phyloP scores from a whole-genome alignment of 2,797 vertebrate genomes.

The Salmo trutta region DNA sequence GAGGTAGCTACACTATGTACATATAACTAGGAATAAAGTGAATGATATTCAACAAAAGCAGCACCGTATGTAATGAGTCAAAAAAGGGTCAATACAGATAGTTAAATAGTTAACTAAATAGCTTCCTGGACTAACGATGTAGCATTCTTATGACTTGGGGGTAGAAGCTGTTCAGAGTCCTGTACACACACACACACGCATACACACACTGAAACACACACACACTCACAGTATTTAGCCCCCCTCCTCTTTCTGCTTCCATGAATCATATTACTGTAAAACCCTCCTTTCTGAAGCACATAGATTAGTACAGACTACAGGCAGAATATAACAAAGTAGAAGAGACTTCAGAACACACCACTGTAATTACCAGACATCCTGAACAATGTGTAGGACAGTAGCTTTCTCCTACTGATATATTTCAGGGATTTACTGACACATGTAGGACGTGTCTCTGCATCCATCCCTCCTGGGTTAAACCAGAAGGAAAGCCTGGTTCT shows the following conservation, averaged over 20 bases:
- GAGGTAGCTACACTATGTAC: no score
- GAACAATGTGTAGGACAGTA: neutral
- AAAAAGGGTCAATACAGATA: no score
- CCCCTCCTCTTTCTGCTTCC: neutral
- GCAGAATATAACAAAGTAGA: neutral
- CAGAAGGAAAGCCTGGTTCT: slow-evolving; percentile 10
- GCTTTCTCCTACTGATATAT: no score
- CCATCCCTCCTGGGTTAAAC: slow-evolving; percentile 13
- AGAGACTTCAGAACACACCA: slow-evolving; percentile 6
- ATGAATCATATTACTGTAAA: neutral
- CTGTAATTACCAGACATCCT: neutral
- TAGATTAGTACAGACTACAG: neutral
- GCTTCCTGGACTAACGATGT: no score
- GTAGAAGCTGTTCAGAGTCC: no score
- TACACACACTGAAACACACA: neutral
- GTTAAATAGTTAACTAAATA: no score
- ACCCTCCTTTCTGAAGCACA: neutral
- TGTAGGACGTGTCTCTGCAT: neutral
- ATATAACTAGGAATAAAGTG: no score
- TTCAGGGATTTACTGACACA: no score
- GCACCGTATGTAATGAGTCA: no score
- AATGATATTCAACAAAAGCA: no score
- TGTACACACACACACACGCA: neutral
- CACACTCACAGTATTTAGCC: neutral
- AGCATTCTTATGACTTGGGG: no score